Conservation (phyloP, 2,797 vertebrate genomes). For the Acipenser transmontanus region DNA sequence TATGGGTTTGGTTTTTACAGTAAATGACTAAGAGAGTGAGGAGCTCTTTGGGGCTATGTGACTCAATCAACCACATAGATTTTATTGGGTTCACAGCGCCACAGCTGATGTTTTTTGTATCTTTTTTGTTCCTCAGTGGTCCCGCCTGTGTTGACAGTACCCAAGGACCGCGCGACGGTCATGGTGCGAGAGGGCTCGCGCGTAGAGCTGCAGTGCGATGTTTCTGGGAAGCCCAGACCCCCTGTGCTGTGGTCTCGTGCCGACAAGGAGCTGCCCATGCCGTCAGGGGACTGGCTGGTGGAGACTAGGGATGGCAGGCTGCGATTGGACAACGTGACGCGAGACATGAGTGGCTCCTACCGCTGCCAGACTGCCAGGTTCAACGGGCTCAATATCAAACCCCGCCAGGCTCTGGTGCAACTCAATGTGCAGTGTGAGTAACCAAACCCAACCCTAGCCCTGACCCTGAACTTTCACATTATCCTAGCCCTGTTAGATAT, state of each 20-base stretch:
- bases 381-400: constrained; percentile 93
- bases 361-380: constrained; percentile 91
- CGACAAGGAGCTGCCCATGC: constrained; percentile 83
- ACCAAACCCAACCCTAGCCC: not conserved
- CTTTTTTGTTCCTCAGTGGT: constrained; percentile 56
- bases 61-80: too few species aligned
- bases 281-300: constrained; percentile 59
- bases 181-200: constrained; percentile 77
- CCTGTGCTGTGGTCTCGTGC: constrained; percentile 85
- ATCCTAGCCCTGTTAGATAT: not conserved
- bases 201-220: constrained; percentile 78
- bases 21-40: too few species aligned
- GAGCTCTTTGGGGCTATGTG: too few species aligned
- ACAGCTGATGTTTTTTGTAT: not conserved
- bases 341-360: constrained; percentile 84
- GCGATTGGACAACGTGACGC: constrained; percentile 70
- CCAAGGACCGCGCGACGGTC: constrained; percentile 69
- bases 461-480: not conserved
- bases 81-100: not conserved
- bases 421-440: constrained; percentile 94
- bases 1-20: too few species aligned
- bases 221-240: constrained; percentile 86
- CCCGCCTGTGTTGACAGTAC: constrained; percentile 80
- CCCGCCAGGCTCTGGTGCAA: constrained; percentile 80
- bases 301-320: constrained; percentile 83